Evolutionary conservation across 2,113 vertebrate genomes (phyloP).

Genomic region (Oxygymnocypris stewartii): DNA sequence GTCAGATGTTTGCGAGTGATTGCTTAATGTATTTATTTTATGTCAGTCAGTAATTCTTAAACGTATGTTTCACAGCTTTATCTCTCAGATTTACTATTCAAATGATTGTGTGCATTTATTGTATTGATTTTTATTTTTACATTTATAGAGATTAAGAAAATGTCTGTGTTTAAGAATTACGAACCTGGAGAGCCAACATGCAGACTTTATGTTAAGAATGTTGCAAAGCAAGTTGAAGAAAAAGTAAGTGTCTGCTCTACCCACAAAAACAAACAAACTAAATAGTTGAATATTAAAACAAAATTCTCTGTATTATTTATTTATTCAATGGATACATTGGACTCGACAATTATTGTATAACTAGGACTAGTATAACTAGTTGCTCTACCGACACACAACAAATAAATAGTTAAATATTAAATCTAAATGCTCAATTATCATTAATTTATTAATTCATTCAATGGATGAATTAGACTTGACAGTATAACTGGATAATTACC

Average conservation of each 20-base stretch:
- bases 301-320: background rate
- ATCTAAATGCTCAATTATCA: background rate
- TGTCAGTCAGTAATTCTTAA: background rate
- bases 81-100: background rate
- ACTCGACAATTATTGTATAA: background rate
- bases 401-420: too few species aligned
- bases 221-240: conserved; percentile 94
- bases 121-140: background rate
- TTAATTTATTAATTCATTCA: background rate
- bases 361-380: background rate
- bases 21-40: conserved; percentile 1
- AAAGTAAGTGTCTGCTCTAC: conserved; percentile 77
- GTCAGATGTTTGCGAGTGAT: background rate
- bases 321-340: background rate
- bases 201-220: conserved; percentile 97
- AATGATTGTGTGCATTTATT: conserved; percentile 37
- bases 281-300: too few species aligned
- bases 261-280: background rate
- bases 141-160: conserved; percentile 89
- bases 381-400: too few species aligned
- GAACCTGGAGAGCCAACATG: conserved; percentile 94
- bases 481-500: background rate
- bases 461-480: background rate
- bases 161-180: conserved; percentile 95
- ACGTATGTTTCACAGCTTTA: background rate